Evolutionary conservation across 2,113 vertebrate species (phyloP), one percentile per base, ranked within the genome.

Genomic region (Psettodes erumei): DNA sequence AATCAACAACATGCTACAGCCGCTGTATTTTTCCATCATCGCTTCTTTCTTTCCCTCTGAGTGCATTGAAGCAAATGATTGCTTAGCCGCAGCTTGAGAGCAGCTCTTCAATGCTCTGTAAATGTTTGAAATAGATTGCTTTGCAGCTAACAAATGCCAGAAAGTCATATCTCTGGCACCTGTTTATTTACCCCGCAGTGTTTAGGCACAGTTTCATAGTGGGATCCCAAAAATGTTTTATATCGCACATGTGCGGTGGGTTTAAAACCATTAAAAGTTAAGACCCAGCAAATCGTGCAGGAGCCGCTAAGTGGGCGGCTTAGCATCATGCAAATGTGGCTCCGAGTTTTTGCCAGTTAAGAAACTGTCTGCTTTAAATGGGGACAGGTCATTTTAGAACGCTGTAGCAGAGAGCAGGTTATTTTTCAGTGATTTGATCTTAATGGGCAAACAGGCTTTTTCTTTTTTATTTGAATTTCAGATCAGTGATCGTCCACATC

Each of bases 231-330:
- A 82, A 76, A 51, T 82, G 82, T 86, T 64, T 15, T 28, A 13
- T 4, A 69, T 81, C 47, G 6, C 30, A 15, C 51, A 37, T 71
- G 47, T 54, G 64, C 1, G 32, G 35, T 33, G 21, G 68, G 65
- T 83, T 85, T 40, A 63, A 87, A 83, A 62, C 47, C 75, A 80
- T 86, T 77, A n/a, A 62, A 60, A 77, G 58, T 68, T 70, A 71
- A 84, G 74, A 87, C 75, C 59, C 73, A 56, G 65, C 72, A 70
- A 54, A 75, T 71, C 7, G 12, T 77, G 59, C 37, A 58, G 64
- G 59, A 48, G 77, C 77, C 83, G 82, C 84, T 81, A 84, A 81
- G 77, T 84, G 54, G 71, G 21, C 32, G 50, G 60, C 73, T 86
- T 66, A 51, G 71, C 47, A 8, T 63, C 70, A 63, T 68, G 38